phyloP scores from a whole-genome alignment of 2,113 vertebrate genomes.

The Austrofundulus limnaeus region DNA sequence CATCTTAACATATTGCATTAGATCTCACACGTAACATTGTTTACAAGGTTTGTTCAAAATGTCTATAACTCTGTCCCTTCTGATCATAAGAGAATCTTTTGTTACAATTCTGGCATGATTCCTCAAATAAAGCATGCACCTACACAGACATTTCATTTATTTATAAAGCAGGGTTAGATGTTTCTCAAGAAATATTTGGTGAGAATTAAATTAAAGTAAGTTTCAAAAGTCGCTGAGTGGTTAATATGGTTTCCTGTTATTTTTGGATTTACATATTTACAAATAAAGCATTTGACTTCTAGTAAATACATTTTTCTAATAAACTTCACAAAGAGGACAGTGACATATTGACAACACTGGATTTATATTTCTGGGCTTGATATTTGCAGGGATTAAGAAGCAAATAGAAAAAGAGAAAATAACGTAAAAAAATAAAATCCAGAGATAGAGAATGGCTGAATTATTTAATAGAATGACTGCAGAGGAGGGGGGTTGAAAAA shows the following conservation, averaged over 20 bases:
- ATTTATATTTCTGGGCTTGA: too few species aligned
- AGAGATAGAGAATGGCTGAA: neutral
- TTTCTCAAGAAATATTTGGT: conserved; percentile 30
- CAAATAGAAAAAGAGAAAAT: neutral
- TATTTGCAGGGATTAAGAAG: neutral
- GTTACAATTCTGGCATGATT: too few species aligned
- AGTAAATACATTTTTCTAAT: too few species aligned
- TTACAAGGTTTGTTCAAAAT: too few species aligned
- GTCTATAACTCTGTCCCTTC: too few species aligned
- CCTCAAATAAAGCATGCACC: too few species aligned
- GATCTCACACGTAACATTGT: too few species aligned
- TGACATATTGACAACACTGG: too few species aligned
- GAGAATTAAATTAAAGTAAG: conserved; percentile 14
- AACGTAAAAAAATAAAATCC: neutral
- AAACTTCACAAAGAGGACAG: neutral
- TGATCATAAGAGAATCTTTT: too few species aligned
- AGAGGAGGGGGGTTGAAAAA: neutral
- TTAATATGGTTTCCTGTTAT: conserved; percentile 54
- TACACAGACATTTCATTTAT: neutral
- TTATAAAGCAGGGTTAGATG: neutral
- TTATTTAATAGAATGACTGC: neutral
- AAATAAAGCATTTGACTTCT: too few species aligned
- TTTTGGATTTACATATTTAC: too few species aligned
- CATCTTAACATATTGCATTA: too few species aligned
- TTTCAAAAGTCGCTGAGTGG: conserved; percentile 43